Evolutionary conservation across 2,888 invertebrate species (phyloP).

Genomic region (Leptinotarsa haldemani): DNA sequence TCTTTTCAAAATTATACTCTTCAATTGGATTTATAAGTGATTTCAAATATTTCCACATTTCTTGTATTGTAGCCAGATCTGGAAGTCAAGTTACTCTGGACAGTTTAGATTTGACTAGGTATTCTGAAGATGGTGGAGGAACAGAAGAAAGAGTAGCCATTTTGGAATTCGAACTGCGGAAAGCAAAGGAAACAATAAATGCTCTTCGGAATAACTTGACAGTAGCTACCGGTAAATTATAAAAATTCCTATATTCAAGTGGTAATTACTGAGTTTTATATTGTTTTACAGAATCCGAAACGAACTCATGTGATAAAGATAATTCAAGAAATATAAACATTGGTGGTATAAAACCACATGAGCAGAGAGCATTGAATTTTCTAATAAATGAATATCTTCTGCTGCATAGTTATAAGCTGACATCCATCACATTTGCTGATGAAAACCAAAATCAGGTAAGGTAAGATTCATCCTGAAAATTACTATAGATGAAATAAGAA

Average conservation of each 20-base stretch:
- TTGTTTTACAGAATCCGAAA: conserved; percentile 67
- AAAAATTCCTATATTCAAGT: neutral
- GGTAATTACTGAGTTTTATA: neutral
- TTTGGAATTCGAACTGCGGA: conserved; percentile 87
- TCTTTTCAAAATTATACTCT: no score
- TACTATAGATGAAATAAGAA: neutral
- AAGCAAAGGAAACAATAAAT: conserved; percentile 88
- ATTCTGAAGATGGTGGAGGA: conserved; percentile 89
- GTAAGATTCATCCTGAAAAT: neutral
- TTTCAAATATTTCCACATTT: no score
- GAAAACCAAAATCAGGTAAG: conserved; percentile 87
- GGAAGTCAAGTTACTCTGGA: conserved; percentile 89
- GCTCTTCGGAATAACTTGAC: conserved; percentile 85
- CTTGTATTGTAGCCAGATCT: conserved; percentile 74
- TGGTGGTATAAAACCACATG: conserved; percentile 79
- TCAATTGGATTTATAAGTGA: no score
- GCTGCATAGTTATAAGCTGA: conserved; percentile 83
- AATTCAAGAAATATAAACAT: conserved; percentile 62
- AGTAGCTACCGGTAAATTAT: conserved; percentile 74
- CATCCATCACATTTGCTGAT: conserved; percentile 90
- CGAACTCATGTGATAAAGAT: conserved; percentile 66
- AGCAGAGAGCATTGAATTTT: conserved; percentile 86
- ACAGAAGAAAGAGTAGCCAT: conserved; percentile 84
- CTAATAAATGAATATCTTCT: conserved; percentile 88
- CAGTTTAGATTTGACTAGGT: conserved; percentile 86